Evolutionary conservation across 1,140 invertebrate species (phyloP).

Genomic region (Caenorhabditis brenneri): DNA sequence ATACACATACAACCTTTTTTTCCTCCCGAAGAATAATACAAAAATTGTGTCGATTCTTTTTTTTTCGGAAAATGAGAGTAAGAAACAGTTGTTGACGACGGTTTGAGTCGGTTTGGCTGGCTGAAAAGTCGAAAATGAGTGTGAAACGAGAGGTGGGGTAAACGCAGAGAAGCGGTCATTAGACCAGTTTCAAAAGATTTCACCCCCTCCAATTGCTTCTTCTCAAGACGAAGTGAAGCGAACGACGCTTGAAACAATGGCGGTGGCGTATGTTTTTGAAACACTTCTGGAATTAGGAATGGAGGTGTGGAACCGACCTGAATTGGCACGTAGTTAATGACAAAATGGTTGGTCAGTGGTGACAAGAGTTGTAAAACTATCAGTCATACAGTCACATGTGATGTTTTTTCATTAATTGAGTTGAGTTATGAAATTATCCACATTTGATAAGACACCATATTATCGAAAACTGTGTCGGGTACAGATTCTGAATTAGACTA

Average conservation of each 20-base stretch:
- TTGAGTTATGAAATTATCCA: too few relatives aligned
- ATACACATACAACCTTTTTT: slow-evolving; percentile 32
- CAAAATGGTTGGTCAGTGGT: background rate
- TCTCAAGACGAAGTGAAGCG: slow-evolving; percentile 33
- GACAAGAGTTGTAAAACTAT: background rate
- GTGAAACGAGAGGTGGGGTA: slow-evolving; percentile 14
- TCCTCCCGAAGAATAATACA: slow-evolving; percentile 22
- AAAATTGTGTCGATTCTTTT: slow-evolving; percentile 27
- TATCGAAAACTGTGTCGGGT: too few relatives aligned
- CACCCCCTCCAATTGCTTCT: slow-evolving; percentile 12
- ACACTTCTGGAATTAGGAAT: background rate
- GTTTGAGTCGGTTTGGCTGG: slow-evolving; percentile 35
- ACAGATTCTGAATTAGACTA: background rate
- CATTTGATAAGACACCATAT: too few relatives aligned
- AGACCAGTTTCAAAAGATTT: slow-evolving; percentile 40
- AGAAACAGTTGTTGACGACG: slow-evolving; percentile 20
- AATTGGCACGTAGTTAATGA: slow-evolving; percentile 11
- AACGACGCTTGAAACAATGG: slow-evolving; percentile 23
- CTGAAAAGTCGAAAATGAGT: slow-evolving; percentile 35
- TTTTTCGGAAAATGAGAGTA: slow-evolving; percentile 24
- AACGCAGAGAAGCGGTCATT: slow-evolving; percentile 36
- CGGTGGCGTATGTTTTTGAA: background rate
- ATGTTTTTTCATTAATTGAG: too few relatives aligned
- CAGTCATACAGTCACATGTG: background rate
- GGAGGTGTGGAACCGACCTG: slow-evolving; percentile 6